phyloP scores from a whole-genome alignment of 2,888 invertebrate genomes.

The Melikaiella ostensackeni region DNA sequence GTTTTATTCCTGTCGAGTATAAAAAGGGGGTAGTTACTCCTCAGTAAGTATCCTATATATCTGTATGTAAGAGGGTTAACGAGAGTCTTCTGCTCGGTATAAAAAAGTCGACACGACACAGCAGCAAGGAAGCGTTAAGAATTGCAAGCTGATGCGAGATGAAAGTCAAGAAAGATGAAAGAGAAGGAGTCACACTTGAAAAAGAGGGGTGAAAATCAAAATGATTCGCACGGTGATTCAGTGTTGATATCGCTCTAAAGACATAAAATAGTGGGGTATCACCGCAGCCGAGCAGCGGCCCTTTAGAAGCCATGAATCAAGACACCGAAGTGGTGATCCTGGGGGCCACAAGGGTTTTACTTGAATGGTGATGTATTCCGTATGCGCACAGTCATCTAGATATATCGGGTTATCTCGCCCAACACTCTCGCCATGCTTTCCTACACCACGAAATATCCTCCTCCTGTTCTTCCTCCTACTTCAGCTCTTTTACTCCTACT shows the following conservation, averaged over 20 bases:
- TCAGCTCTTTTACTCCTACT: slow-evolving; percentile 45
- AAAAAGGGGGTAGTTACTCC: not conserved
- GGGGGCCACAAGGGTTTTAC: slow-evolving; percentile 61
- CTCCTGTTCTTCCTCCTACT: slow-evolving; percentile 47
- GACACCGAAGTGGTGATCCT: slow-evolving; percentile 41
- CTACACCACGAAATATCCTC: slow-evolving; percentile 52
- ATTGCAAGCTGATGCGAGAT: slow-evolving; percentile 44
- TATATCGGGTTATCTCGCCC: slow-evolving; percentile 65
- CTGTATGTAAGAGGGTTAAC: slow-evolving; percentile 56
- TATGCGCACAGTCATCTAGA: slow-evolving; percentile 62
- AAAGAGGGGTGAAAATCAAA: slow-evolving; percentile 55
- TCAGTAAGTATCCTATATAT: slow-evolving; percentile 39
- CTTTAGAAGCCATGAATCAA: slow-evolving; percentile 65
- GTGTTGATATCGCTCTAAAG: slow-evolving; percentile 61
- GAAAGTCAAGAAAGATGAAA: slow-evolving; percentile 39
- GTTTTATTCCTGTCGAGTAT: not conserved
- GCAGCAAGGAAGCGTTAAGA: slow-evolving; percentile 51
- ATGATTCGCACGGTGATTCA: slow-evolving; percentile 62
- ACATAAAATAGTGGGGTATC: slow-evolving; percentile 62
- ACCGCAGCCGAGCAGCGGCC: slow-evolving; percentile 47
- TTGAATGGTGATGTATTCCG: slow-evolving; percentile 69
- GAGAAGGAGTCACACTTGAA: slow-evolving; percentile 42
- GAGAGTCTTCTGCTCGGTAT: slow-evolving; percentile 61
- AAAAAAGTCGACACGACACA: slow-evolving; percentile 56
- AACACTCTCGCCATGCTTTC: slow-evolving; percentile 51